Percentiles rank a stretch among this genome's conserved stretches.
Evolutionary conservation across 2,888 invertebrate genomes (phyloP).

Genomic region (Archips xylosteana): DNA sequence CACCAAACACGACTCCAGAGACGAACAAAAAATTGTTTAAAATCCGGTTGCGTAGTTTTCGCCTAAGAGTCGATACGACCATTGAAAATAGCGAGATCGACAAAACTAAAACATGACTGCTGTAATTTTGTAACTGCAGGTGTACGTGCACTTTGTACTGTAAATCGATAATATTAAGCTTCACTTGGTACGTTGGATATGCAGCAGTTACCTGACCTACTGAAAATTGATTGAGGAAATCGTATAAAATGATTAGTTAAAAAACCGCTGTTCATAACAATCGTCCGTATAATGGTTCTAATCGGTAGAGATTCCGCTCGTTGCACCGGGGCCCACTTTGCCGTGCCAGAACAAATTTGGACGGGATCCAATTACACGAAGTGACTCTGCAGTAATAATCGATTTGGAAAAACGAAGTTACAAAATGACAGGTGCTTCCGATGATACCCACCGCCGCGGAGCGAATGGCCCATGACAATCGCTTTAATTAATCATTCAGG

Average conservation of each 20-base stretch:
- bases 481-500: slow-evolving; percentile 80
- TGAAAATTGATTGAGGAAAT: not conserved
- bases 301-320: slow-evolving; percentile 63
- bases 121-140: too few relatives aligned
- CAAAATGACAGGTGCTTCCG: slow-evolving; percentile 71
- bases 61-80: too few relatives aligned
- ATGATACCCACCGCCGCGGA: slow-evolving; percentile 72
- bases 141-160: too few relatives aligned
- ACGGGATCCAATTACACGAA: slow-evolving; percentile 75
- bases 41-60: too few relatives aligned
- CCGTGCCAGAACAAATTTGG: slow-evolving; percentile 69
- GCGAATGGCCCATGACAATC: slow-evolving; percentile 78
- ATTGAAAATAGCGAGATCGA: too few relatives aligned
- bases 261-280: slow-evolving; percentile 46
- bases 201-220: not conserved
- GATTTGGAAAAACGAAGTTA: slow-evolving; percentile 65
- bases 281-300: slow-evolving; percentile 58
- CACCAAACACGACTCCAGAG: too few relatives aligned
- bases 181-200: not conserved
- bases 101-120: too few relatives aligned
- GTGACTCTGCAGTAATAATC: slow-evolving; percentile 80
- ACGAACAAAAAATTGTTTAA: too few relatives aligned
- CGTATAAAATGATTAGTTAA: slow-evolving; percentile 19
- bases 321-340: slow-evolving; percentile 49
- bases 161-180: too few relatives aligned